Evolutionary conservation across 1,140 invertebrate genomes (phyloP), one percentile per base, ranked within the genome.

Genomic region (Pygmarrhopalites habei): DNA sequence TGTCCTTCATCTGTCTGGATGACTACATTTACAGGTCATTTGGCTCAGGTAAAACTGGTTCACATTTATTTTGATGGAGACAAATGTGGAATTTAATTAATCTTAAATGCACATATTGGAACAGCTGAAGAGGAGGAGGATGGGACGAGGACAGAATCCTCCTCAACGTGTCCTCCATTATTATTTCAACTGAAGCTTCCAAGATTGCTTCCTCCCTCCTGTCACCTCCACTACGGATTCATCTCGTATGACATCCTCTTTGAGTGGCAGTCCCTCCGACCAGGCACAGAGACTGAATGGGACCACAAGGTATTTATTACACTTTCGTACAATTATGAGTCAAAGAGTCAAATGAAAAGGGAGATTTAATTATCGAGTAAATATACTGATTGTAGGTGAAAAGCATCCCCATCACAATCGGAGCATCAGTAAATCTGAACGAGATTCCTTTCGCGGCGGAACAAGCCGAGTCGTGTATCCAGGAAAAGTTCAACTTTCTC

Each of bases 401-500:
- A n/a, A n/a, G n/a, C n/a, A 55, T 55, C 21, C 51, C 51, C 12
- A 49, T 49, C 46, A 21, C 10, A n/a, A 7, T 28, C 21, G 51
- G 26, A 29, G 17, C 51, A 10, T 28, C 29, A 7, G 51, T 55
- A 10, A 55, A 29, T 26, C 29, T 55, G 21, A 55, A 55, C 29
- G 25, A 32, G 26, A 55, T 55, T 55, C 51, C 51, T 15, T 55
- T 55, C 23, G 29, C 51, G 25, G 51, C 12, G 4, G 51, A 55
- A 19, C 51, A 21, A 7, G 51, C 51, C 15, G 26, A 55, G 29
- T 10, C 21, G 14, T 28, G 17, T 7, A 10, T 12, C 7, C 51
- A 55, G 10, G 51, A 55, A 26, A 55, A 55, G 14, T 55, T 55
- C 21, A 55, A 23, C 21, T 55, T 55, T 32, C 29, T 55, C 51